Evolutionary conservation across 2,888 invertebrate genomes (phyloP).

Genomic region (Schizaphis graminum): DNA sequence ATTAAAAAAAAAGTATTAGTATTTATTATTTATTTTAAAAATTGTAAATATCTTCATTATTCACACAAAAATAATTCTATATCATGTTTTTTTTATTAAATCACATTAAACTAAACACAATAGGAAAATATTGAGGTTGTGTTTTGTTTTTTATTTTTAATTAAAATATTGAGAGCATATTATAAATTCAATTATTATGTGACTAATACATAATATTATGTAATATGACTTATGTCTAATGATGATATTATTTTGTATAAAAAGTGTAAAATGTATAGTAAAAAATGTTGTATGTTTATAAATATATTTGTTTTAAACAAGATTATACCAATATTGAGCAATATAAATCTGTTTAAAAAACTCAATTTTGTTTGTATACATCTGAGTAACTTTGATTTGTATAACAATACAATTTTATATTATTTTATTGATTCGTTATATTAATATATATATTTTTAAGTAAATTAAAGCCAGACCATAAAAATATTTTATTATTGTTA

Average conservation of each 20-base stretch:
- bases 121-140: constrained; percentile 13
- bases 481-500: constrained; percentile 8
- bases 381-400: neutral
- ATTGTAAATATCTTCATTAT: neutral
- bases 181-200: neutral
- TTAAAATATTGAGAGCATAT: constrained; percentile 24
- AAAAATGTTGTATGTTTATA: constrained; percentile 35
- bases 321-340: constrained; percentile 58
- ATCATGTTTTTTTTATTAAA: neutral
- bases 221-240: constrained; percentile 27
- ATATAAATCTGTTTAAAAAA: constrained; percentile 39
- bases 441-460: neutral
- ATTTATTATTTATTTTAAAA: neutral
- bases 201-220: constrained; percentile 26
- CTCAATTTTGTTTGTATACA: constrained; percentile 40
- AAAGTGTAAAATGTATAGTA: constrained; percentile 25
- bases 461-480: neutral
- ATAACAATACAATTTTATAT: constrained; percentile 4
- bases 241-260: constrained; percentile 29
- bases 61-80: neutral
- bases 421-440: neutral
- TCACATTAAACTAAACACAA: constrained; percentile 11
- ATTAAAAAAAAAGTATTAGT: neutral
- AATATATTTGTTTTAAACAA: constrained; percentile 42
- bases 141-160: neutral